These are phyloP conservation scores for Chrysina gloriosa DNA, from an alignment of 2,888 invertebrate species.

Conservation along the genomic window DNA sequence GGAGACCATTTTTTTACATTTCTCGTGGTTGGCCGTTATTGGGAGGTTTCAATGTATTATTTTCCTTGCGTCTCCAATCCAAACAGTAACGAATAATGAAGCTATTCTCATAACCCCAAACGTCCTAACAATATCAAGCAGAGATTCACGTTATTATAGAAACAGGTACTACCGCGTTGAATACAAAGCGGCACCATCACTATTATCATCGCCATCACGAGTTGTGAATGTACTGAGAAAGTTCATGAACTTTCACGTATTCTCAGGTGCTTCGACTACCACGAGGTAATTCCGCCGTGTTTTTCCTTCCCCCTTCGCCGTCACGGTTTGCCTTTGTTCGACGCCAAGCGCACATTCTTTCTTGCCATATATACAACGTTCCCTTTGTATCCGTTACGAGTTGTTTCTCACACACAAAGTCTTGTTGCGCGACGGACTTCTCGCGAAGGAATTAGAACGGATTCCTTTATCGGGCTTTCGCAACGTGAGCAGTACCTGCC, in stretches of 20 bases:
- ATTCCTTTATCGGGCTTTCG: constrained; percentile 12
- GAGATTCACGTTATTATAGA: constrained; percentile 17
- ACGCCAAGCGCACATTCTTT: constrained; percentile 16
- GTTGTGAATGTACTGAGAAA: constrained; percentile 7
- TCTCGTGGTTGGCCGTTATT: too few relatives aligned
- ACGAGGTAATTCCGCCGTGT: constrained; percentile 7
- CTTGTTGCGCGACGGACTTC: constrained; percentile 1
- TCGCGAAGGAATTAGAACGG: constrained; percentile 13
- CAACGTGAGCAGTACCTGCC: background rate
- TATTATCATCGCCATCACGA: constrained; percentile 7
- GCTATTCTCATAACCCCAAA: background rate
- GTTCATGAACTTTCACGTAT: constrained; percentile 30
- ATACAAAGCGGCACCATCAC: constrained; percentile 15
- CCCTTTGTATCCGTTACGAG: constrained; percentile 24
- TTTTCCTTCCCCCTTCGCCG: constrained; percentile 6
- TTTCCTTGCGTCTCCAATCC: too few relatives aligned
- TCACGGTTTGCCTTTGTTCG: constrained; percentile 6
- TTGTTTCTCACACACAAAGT: constrained; percentile 28
- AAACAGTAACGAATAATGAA: background rate
- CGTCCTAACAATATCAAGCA: background rate
- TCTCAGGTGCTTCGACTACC: constrained; percentile 13
- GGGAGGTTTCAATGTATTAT: too few relatives aligned
- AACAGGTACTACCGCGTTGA: background rate
- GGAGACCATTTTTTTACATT: too few relatives aligned
- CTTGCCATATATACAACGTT: constrained; percentile 1